Base-by-base conservation (phyloP, 2,797 vertebrate species). In the Etheostoma nigrum region DNA sequence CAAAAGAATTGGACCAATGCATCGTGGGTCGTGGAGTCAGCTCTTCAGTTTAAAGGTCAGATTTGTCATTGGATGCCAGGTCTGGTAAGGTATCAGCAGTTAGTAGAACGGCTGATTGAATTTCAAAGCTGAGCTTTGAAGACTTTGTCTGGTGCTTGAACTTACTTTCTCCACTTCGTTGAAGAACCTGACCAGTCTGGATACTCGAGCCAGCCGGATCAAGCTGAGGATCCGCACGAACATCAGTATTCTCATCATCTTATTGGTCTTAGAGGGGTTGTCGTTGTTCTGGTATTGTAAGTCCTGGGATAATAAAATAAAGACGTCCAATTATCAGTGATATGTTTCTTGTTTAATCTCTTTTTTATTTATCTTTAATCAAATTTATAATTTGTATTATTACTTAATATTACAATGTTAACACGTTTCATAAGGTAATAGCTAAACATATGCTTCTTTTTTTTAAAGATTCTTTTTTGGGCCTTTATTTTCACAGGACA, bases 91-190 rank as follows among this genome's bases (percentile, higher is more conserved):
- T 61, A 45, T 77, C 64, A 64, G 84, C 21, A 27, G 42, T 15
- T 4, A 7, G 70, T 53, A 36, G 55, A 76, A 71, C 76, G 70
- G 70, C 36, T 49, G 74, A 78, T 68, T 63, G 42, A 65, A 77
- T 88, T 79, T 81, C 72, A 77, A 47, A 74, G 23, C 11, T 52
- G 69, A 79, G 59, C 60, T 65, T 25, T 72, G 66, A 33, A n/a
- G 72, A 1, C 45, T 53, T 53, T 13, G 10, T 19, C 45, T 16
- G 52, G 3, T 2, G 5, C 44, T 45, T 67, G 8, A 72, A 86
- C 94, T 89, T 74, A 96, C 95, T 88, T 94, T 94, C 86, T 96
- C 94, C 75, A 95, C 95, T 72, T 96, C 95, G 21, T 95, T 95
- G 78, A 95, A 95, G 87, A 95, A 95, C 57, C 95, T 65, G 78